These are phyloP conservation scores for Matsumurasca onukii DNA, from an alignment of 1,140 invertebrate species.

Conservation along the genomic window DNA sequence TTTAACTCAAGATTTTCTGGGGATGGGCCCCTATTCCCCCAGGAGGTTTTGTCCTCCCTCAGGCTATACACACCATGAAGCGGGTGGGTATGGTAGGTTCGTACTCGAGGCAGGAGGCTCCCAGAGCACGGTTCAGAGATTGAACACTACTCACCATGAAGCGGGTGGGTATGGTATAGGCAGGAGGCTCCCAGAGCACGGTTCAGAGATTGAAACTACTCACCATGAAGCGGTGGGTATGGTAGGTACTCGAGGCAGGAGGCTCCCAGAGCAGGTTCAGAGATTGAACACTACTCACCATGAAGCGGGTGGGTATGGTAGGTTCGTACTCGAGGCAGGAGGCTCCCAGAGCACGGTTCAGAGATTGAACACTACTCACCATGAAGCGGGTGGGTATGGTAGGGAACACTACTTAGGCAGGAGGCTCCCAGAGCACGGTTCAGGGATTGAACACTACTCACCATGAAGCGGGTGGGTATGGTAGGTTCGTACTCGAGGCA, in stretches of 20 bases:
- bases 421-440: no score
- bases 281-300: no score
- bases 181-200: slow-evolving; percentile 56
- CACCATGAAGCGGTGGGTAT: no score
- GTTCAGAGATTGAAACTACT: slow-evolving; percentile 39
- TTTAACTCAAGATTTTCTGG: no score
- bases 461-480: slow-evolving; percentile 65
- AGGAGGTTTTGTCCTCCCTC: no score
- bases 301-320: slow-evolving; percentile 65
- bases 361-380: no score
- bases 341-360: slow-evolving; percentile 53
- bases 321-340: slow-evolving; percentile 62
- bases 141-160: slow-evolving; percentile 56
- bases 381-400: no score
- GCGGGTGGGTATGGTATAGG: slow-evolving; percentile 62
- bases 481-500: slow-evolving; percentile 63
- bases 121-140: slow-evolving; percentile 49
- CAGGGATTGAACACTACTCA: no score
- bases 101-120: slow-evolving; percentile 60
- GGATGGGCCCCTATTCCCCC: no score
- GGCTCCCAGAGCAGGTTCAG: no score
- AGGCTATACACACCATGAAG: slow-evolving; percentile 56
- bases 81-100: slow-evolving; percentile 64
- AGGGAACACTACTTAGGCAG: no score
- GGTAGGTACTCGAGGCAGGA: no score